Base-by-base conservation (phyloP, 1,140 invertebrate genomes). In the Venturia canescens region DNA sequence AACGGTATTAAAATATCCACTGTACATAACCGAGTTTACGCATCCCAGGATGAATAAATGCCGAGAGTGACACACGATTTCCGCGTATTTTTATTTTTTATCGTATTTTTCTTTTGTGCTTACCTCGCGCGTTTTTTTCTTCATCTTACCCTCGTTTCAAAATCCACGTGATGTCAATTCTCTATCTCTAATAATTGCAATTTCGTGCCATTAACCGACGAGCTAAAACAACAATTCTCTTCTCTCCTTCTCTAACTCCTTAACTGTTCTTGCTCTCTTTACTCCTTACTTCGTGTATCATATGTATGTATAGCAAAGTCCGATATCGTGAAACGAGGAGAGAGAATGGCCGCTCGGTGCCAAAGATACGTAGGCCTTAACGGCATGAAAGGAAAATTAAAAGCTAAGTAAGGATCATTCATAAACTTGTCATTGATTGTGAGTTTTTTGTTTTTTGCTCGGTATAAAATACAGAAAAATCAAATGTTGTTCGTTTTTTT, bases 11-110 rank as follows among this genome's bases (percentile, higher is more conserved):
- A 60, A 31, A 57, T 78, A 44, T 78, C 60, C 48, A 66, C 44
- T 44, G 34, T 60, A 29, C 11, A 78, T 44, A 44, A 44, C 60
- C 60, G 50, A 78, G 53, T 78, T 57, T 31, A 16, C 34, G 44
- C 44, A 74, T 57, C 38, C 60, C 60, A 4, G 23, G 50, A 48
- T 23, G 23, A 57, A 74, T 18, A 4, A 57, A 50, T 74, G 50
- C 44, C 48, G 50, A 63, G 60, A 63, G 60, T 63, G 60, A 63
- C 60, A 83, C 72, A 81, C n/a, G 29, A 44, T 70, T 67, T 18
- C 50, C 31, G n/a, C 23, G 34, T 66, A 48, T 3, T 23, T 23
- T 69, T 27, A 31, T 34, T 31, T 29, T 69, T 13, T 11, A 31
- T 69, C 3, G 26, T 3, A 26, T 31, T 69, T 69, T 69, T 69